These are phyloP conservation scores for Heliconius ethilla DNA, from an alignment of 2,888 invertebrate genomes.

Conservation along the genomic window DNA sequence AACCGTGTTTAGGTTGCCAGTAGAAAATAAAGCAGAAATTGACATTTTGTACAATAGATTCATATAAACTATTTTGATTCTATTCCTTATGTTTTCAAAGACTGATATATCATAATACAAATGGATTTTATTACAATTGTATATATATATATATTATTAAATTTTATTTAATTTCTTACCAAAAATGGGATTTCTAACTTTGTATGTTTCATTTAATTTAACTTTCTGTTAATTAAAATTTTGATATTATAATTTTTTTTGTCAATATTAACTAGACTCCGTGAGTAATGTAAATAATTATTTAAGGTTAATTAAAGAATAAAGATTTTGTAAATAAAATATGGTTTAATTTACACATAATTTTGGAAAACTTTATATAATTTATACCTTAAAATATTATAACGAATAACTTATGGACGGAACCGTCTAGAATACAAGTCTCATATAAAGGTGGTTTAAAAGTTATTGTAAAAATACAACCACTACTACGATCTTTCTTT, in stretches of 20 bases:
- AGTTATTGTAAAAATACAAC: neutral
- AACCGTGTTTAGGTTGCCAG: neutral
- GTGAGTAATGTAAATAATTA: slow-evolving; percentile 20
- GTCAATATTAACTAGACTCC: slow-evolving; percentile 8
- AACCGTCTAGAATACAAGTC: slow-evolving; percentile 21
- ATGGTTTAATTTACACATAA: slow-evolving; percentile 32
- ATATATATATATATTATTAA: too few species aligned
- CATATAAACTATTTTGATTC: neutral
- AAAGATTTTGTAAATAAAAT: slow-evolving; percentile 37
- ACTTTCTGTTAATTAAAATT: neutral
- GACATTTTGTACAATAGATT: neutral
- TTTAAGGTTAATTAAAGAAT: slow-evolving; percentile 21
- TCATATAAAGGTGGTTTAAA: slow-evolving; percentile 1
- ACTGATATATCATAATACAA: neutral
- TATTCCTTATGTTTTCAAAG: neutral
- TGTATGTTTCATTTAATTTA: neutral
- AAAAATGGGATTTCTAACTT: neutral
- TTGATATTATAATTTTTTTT: neutral
- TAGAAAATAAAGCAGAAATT: neutral
- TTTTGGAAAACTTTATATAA: neutral
- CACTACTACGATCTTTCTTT: too few species aligned
- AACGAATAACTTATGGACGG: slow-evolving; percentile 40
- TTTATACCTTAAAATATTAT: slow-evolving; percentile 15
- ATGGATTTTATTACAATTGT: neutral
- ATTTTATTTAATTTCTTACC: neutral